Percentiles rank a stretch among this genome's conserved stretches.
Conservation (phyloP, 2,113 vertebrate genomes). For the Rhagologus leucostigma region DNA sequence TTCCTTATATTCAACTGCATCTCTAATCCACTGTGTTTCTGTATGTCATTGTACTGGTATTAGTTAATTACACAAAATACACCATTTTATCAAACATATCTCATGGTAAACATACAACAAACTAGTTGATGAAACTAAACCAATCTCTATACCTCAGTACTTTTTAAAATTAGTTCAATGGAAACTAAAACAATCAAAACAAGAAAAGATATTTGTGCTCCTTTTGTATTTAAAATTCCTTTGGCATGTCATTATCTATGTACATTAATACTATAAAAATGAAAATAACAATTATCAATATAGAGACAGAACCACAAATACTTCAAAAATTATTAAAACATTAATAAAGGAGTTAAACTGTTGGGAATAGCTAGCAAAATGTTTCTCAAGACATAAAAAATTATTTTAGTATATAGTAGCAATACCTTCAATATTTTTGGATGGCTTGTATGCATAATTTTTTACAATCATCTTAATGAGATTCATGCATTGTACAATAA, state of each 20-base stretch:
- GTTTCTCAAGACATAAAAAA: not conserved
- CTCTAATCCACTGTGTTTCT: not conserved
- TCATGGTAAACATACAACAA: not conserved
- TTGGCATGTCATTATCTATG: not conserved
- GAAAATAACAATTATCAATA: not conserved
- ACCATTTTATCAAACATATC: not conserved
- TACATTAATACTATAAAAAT: not conserved
- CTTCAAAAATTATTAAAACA: not conserved
- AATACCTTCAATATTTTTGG: conserved; percentile 93
- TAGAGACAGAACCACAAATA: not conserved
- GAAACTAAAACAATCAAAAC: not conserved
- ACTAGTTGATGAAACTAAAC: not conserved
- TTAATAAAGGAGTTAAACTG: not conserved
- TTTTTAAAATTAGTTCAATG: not conserved
- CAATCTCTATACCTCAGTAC: not conserved
- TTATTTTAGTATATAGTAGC: not conserved
- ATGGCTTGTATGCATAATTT: conserved; percentile 93
- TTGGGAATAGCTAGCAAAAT: not conserved
- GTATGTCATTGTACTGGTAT: not conserved
- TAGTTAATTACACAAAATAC: not conserved
- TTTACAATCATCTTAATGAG: conserved; percentile 98
- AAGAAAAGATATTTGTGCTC: not conserved
- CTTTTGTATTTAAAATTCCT: not conserved
- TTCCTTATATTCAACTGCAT: not conserved
- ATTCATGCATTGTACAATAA: conserved; percentile 98